A percentile compares a stretch with the other conserved stretches of the same genome.
Conservation (phyloP, 2,888 invertebrate species). For the Tiliacea aurago region DNA sequence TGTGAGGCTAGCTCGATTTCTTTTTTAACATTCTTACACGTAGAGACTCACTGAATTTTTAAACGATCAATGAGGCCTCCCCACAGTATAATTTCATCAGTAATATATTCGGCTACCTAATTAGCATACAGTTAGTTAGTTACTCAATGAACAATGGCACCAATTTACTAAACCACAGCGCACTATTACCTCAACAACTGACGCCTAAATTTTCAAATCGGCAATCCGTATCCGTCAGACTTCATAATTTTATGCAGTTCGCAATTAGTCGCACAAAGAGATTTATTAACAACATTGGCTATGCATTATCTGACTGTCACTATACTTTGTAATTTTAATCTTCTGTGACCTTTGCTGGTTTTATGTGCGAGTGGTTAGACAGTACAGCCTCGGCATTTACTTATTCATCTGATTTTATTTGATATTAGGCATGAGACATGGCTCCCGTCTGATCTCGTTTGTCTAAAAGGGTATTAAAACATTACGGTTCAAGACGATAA, state of each 20-base stretch:
- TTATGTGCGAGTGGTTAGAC: background rate
- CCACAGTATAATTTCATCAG: constrained; percentile 2
- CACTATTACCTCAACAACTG: constrained; percentile 24
- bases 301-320: constrained; percentile 23
- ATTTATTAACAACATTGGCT: constrained; percentile 35
- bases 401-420: background rate
- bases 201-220: constrained; percentile 48
- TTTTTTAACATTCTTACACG: no score
- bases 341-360: constrained; percentile 12
- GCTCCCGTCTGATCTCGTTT: background rate
- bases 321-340: constrained; percentile 38
- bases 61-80: background rate
- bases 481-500: no score
- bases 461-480: background rate
- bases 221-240: constrained; percentile 30
- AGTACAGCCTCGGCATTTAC: background rate
- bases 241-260: constrained; percentile 52
- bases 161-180: constrained; percentile 37
- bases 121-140: constrained; percentile 26
- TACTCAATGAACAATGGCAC: constrained; percentile 36
- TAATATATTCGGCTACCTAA: constrained; percentile 10
- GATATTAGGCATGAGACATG: background rate
- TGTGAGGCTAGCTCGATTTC: no score
- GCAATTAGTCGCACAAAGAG: constrained; percentile 51
- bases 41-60: constrained; percentile 5